Base-by-base conservation (phyloP, 2,888 invertebrate species). In the Herminia tarsipennalis region DNA sequence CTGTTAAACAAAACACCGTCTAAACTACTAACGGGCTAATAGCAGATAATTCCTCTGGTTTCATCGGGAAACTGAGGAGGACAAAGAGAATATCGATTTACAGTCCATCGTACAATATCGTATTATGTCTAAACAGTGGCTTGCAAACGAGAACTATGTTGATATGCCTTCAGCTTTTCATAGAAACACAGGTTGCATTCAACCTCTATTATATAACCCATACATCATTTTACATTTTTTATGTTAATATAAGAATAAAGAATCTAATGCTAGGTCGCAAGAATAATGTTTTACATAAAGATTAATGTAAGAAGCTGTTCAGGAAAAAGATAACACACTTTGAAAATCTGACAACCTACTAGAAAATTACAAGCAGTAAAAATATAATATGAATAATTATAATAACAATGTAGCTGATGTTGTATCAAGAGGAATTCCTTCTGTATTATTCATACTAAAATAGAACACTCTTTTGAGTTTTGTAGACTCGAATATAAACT, bases 371-470 rank as follows among this genome's bases (percentile, higher is more conserved):
- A 34, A 20, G 32, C 39, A 53, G 34, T 53, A 50, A 58, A 61
- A 60, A 57, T 42, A 48, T 48, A 29, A 37, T 32, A 48, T 48
- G 44, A 47, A 58, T 48, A 51, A 55, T 52, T 47, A 47, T 36
- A 37, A 47, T 49, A 57, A 57, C 47, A 50, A 36, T 24, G 32
- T 16, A 38, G 29, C 22, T 29, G 34, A 40, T 39, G 35, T 36
- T 41, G 22, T 43, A 32, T 21, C 13, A 12, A 32, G 6, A 32
- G 33, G 32, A 43, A 49, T 52, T 50, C 35, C 22, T 39, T 45
- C 20, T n/a, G 25, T 27, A 52, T 28, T 18, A 21, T 44, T 17
- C 25, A 14, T 20, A 30, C 43, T 29, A 22, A 37, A 48, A 58
- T 52, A 61, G 34, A 49, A 33, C 33, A 37, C 21, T 53, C 37